A percentile compares a stretch with the other conserved stretches of the same genome.
These are phyloP conservation scores for Marmota monax DNA, from an alignment of 2,113 vertebrate genomes.

Conservation along the genomic window DNA sequence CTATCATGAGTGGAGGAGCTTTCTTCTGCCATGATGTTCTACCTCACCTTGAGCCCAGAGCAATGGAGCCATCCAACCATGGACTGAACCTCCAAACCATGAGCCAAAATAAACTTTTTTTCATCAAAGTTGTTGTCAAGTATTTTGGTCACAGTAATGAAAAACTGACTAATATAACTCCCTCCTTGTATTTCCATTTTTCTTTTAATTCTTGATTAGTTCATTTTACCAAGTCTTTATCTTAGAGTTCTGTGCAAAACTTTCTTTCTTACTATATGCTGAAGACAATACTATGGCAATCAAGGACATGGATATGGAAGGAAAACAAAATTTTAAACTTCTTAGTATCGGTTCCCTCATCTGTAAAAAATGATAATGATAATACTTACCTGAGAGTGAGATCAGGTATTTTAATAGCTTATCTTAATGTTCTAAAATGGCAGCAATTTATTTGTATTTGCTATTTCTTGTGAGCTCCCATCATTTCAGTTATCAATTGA, in stretches of 20 bases:
- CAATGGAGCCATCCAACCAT: too few species aligned
- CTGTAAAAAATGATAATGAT: background rate
- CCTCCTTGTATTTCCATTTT: conserved; percentile 3
- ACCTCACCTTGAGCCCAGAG: too few species aligned
- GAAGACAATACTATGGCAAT: background rate
- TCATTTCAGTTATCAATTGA: conserved; percentile 34
- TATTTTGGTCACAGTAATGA: too few species aligned
- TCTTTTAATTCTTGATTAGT: background rate
- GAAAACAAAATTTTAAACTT: background rate
- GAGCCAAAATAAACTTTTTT: too few species aligned
- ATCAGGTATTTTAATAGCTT: background rate
- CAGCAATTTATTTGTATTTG: background rate
- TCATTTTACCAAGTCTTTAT: background rate
- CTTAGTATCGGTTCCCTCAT: background rate
- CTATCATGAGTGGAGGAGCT: too few species aligned
- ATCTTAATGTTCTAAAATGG: background rate
- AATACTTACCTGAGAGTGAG: background rate
- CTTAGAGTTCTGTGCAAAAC: conserved; percentile 8
- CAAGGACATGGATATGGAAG: background rate
- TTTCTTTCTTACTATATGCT: background rate
- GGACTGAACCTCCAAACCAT: too few species aligned
- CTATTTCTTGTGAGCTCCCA: background rate
- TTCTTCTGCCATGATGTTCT: too few species aligned
- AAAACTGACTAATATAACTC: too few species aligned
- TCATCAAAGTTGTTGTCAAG: too few species aligned